Evolutionary conservation across 2,797 vertebrate species (phyloP), one percentile per base, ranked within the genome.

Genomic region (Taenioides sp.): DNA sequence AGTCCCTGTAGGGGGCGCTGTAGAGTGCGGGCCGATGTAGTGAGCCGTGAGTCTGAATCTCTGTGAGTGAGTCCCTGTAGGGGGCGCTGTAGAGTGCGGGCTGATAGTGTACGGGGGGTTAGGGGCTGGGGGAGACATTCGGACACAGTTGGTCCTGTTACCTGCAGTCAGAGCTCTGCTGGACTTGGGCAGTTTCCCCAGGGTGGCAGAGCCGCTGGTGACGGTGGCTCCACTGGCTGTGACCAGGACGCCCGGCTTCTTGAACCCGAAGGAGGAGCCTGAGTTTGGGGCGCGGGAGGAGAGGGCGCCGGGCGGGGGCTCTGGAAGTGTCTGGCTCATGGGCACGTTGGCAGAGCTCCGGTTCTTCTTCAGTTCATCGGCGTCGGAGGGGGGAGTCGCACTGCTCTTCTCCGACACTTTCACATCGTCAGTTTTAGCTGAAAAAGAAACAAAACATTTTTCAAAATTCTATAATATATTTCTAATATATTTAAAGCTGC

Each of bases 361-460:
- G 84, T 82, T 5, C 62, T 96, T 97, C 89, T 96, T 97, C 55
- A 94, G 90, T 86, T 99, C 96, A 2, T 99, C 97, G 0, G 95
- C 92, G 7, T 99, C 97, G 0, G 97, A 98, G 1, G 96, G 95
- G 61, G 97, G 95, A 23, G 97, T 98, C 63, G 95, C 91, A 27
- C 95, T 90, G 61, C 96, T 96, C 88, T 98, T 98, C 88, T 99
- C 98, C 2, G 97, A 99, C 72, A 98, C 98, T 86, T 99, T 99
- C 63, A 96, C 94, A 52, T 99, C 97, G 16, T 99, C 97, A 0
- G 98, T 99, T 92, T 98, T 98, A 83, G 95, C 98, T 98, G 76
- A 67, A 60, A 47, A 16, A 47, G 14, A 23, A 47, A 43, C 12
- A 22, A n/a, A 20, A 40, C n/a, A 3, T 54, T 47, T 43, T 4